Base-by-base conservation (phyloP, 2,888 invertebrate species). In the Dioctria rufipes region DNA sequence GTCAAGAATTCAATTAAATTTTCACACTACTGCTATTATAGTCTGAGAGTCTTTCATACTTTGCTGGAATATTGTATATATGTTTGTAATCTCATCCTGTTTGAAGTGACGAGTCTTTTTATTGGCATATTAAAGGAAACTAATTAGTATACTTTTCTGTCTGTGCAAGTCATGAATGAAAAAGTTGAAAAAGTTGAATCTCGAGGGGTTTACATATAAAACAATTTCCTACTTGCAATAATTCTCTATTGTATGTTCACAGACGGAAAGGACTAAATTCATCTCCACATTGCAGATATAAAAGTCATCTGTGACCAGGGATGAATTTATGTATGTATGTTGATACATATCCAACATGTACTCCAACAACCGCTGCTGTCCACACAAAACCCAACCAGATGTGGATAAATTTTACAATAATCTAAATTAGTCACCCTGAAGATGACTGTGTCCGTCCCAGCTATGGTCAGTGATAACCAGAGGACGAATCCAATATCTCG, bases 121-220 rank as follows among this genome's bases (percentile, higher is more conserved):
- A 81, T 81, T 75, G 81, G n/a, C 66, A 40, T 80, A 80, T 81
- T 80, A 81, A 75, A 80, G 60, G 79, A 66, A 75, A 81, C 81
- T 81, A 81, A 81, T 81, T 81, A n/a, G n/a, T n/a, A 75, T 40
- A 54, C 13, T 77, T 54, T 60, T 37, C 63, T 71, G 66, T 58
- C 61, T 42, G 54, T 77, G 39, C 43, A 25, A 46, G 25, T 61
- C 77, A 67, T 46, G 58, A 81, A 60, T 60, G 25, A 67, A 46
- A 58, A 43, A 61, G 11, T 46, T 67, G 67, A 67, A 46, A 58
- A 43, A 61, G 11, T 46, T 4, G 6, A 40, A 77, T 77, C 11
- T 8, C 69, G 46, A 5, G n/a, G 54, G 46, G 51, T 25, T 25
- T 25, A 25, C 75, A 54, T 51, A 80, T 80, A 81, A 80, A 81